A percentile compares a stretch with the other conserved stretches of the same genome.
Conservation (phyloP, 1,140 invertebrate genomes). For the Cotesia typhae region DNA sequence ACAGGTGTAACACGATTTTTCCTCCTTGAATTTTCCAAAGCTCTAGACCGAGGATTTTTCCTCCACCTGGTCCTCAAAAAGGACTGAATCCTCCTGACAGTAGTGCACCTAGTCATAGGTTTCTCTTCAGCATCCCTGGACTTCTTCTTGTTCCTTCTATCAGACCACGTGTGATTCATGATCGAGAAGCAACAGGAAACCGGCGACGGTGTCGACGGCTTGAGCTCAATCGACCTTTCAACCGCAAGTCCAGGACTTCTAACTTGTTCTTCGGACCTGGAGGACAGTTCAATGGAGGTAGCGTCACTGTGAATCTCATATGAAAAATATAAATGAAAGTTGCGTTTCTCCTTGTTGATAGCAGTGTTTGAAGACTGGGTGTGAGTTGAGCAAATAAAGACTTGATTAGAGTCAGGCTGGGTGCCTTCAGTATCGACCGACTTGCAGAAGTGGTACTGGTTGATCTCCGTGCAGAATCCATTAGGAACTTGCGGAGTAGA, state of each 20-base stretch:
- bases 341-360: slow-evolving; percentile 41
- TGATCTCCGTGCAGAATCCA: slow-evolving; percentile 38
- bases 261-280: slow-evolving; percentile 39
- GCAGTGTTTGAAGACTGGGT: slow-evolving; percentile 26
- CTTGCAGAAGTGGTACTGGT: slow-evolving; percentile 44
- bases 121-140: slow-evolving; percentile 33
- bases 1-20: slow-evolving; percentile 47
- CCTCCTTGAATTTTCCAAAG: slow-evolving; percentile 33
- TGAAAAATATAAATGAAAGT: slow-evolving; percentile 59
- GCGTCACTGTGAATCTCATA: slow-evolving; percentile 54
- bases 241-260: neutral
- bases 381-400: slow-evolving; percentile 55
- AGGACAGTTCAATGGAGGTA: slow-evolving; percentile 55
- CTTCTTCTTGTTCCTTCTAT: slow-evolving; percentile 37
- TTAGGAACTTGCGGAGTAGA: slow-evolving; percentile 18
- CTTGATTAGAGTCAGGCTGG: slow-evolving; percentile 40
- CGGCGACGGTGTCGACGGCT: slow-evolving; percentile 59
- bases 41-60: slow-evolving; percentile 49
- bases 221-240: slow-evolving; percentile 41
- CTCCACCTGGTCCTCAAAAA: slow-evolving; percentile 53
- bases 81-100: slow-evolving; percentile 54
- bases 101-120: slow-evolving; percentile 44
- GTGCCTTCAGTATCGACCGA: slow-evolving; percentile 11
- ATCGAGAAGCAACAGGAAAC: slow-evolving; percentile 62
- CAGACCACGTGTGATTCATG: slow-evolving; percentile 39